Percentiles rank a stretch among this genome's conserved stretches.
phyloP scores from a whole-genome alignment of 2,888 invertebrate genomes.

The Amphiduros pacificus region DNA sequence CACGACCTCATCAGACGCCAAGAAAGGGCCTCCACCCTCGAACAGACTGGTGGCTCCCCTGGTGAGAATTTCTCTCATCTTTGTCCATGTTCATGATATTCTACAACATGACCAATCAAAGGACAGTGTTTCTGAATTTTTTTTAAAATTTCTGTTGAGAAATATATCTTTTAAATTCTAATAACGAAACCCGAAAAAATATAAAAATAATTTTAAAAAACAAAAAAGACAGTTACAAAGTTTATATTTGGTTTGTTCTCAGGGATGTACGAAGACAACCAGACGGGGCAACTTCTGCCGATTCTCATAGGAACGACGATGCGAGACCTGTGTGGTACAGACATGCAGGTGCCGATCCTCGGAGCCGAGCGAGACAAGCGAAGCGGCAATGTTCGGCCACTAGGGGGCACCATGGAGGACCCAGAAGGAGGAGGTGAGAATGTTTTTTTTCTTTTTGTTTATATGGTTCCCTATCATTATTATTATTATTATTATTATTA shows the following conservation, averaged over 20 bases:
- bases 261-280: constrained; percentile 55
- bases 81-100: no score
- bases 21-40: constrained; percentile 48
- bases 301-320: constrained; percentile 55
- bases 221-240: no score
- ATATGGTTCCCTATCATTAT: no score
- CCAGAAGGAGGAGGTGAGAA: constrained; percentile 50
- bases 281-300: constrained; percentile 53
- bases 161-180: no score
- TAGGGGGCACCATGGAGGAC: constrained; percentile 57
- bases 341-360: constrained; percentile 51
- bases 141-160: no score
- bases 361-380: constrained; percentile 43
- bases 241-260: no score
- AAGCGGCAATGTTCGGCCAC: constrained; percentile 45
- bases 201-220: no score
- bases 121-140: no score
- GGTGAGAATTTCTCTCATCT: constrained; percentile 48
- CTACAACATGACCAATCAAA: no score
- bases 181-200: no score
- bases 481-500: no score
- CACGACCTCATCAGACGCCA: constrained; percentile 48
- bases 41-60: constrained; percentile 50
- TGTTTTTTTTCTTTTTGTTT: no score
- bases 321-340: constrained; percentile 48